These are phyloP conservation scores for Lacerta viridis DNA, from an alignment of 2,797 vertebrate genomes.

Conservation along the genomic window DNA sequence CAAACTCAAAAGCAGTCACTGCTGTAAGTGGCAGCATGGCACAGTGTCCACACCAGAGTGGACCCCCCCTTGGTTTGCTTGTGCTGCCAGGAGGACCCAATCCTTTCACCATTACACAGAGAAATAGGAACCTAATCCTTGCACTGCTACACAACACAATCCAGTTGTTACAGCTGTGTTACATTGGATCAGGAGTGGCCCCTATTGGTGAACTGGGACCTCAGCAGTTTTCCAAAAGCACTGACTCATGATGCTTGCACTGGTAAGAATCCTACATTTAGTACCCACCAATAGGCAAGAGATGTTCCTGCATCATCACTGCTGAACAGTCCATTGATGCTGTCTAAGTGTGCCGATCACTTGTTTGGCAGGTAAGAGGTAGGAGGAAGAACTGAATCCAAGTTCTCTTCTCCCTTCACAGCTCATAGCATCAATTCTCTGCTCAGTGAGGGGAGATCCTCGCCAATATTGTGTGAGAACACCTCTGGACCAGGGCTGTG, in stretches of 20 bases:
- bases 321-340: neutral
- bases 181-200: neutral
- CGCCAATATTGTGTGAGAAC: neutral
- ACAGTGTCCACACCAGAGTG: neutral
- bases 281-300: neutral
- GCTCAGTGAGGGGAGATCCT: neutral
- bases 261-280: neutral
- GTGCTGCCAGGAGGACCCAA: neutral
- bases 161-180: too few relatives aligned
- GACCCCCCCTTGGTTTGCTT: neutral
- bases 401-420: neutral
- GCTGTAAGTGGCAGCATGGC: neutral
- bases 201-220: neutral
- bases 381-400: neutral
- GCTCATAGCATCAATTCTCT: neutral
- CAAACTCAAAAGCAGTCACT: neutral
- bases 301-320: neutral
- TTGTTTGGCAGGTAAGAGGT: too few relatives aligned
- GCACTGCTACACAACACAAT: too few relatives aligned
- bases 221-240: neutral
- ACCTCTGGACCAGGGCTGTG: neutral
- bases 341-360: neutral
- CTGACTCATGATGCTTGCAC: neutral
- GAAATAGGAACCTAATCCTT: neutral
- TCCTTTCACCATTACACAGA: neutral